Base-by-base conservation (phyloP, 2,888 invertebrate genomes). In the Cheiracanthium punctorium region DNA sequence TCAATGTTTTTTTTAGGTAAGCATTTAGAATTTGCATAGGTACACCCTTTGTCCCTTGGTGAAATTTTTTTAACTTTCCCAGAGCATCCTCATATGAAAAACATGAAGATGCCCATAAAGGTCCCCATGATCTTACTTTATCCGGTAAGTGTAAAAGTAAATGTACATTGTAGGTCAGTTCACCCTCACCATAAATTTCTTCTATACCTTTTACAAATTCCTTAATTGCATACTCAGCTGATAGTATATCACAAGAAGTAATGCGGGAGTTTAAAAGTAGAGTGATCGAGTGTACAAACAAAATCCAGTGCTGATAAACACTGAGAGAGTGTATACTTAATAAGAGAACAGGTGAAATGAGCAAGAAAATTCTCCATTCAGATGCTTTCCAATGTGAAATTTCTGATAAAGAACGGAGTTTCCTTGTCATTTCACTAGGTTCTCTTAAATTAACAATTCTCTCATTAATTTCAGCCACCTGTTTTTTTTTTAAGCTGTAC, bases 91-190 rank as follows among this genome's bases (percentile, higher is more conserved):
- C 79, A 52, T 41, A 79, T 8, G 32, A 0, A 70, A 70, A 79
- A 20, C 79, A 79, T 0, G 79, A 79, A 70, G 28, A n/a, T 0
- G 70, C 28, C 70, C 79, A 48, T 33, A 79, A 20, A 1, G 79
- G 79, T 4, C 79, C 70, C 70, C 79, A 79, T 32, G 41, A 20
- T 14, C n/a, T 48, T 32, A 79, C 79, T 41, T 33, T 28, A 24
- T 69, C 52, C 4, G 67, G 79, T 14, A 79, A 20, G 30, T 69
- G 79, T 14, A 79, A 4, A 12, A 79, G 43, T 0, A 79, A 43
- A 48, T 79, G 79, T 0, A 79, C 20, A 48, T 79, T 70, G 28
- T 69, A 69, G 7, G 79, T 48, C 1, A 79, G 43, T 14, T 70
- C 32, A 17, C 30, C 17, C 17, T n/a, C 17, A 20, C 70, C 70